Conservation (phyloP, 1,140 invertebrate species). For the Papilio xuthus region DNA sequence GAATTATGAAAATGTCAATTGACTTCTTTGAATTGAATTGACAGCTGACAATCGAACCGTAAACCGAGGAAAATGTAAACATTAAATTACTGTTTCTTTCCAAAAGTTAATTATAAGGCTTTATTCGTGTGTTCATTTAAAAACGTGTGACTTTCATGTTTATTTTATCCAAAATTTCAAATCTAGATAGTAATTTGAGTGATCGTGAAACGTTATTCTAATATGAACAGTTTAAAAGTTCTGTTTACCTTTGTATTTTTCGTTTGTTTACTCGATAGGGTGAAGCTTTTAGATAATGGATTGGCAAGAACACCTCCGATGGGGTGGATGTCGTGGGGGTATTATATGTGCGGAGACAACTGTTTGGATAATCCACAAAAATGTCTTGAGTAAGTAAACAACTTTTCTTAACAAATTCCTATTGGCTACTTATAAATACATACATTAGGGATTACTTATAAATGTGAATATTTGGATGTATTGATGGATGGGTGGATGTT, state of each 20-base stretch:
- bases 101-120: neutral
- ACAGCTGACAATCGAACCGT: neutral
- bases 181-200: neutral
- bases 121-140: neutral
- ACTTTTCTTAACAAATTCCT: conserved; percentile 14
- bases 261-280: conserved; percentile 44
- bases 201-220: neutral
- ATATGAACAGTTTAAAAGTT: conserved; percentile 27
- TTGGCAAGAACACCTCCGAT: conserved; percentile 91
- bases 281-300: conserved; percentile 87
- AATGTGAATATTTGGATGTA: too few species aligned
- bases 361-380: conserved; percentile 85
- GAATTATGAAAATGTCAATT: neutral
- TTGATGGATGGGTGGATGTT: too few species aligned
- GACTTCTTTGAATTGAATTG: neutral
- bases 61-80: conserved; percentile 1
- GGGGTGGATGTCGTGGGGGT: conserved; percentile 92
- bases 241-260: conserved; percentile 40
- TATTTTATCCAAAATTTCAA: neutral
- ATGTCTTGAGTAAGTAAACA: conserved; percentile 83
- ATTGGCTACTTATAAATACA: neutral
- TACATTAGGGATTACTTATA: too few species aligned
- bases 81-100: neutral
- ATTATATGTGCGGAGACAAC: conserved; percentile 87
- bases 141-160: neutral